Percentiles rank a stretch among this genome's conserved stretches.
phyloP scores from a whole-genome alignment of 2,797 vertebrate species.

The Psittacula derbiana region DNA sequence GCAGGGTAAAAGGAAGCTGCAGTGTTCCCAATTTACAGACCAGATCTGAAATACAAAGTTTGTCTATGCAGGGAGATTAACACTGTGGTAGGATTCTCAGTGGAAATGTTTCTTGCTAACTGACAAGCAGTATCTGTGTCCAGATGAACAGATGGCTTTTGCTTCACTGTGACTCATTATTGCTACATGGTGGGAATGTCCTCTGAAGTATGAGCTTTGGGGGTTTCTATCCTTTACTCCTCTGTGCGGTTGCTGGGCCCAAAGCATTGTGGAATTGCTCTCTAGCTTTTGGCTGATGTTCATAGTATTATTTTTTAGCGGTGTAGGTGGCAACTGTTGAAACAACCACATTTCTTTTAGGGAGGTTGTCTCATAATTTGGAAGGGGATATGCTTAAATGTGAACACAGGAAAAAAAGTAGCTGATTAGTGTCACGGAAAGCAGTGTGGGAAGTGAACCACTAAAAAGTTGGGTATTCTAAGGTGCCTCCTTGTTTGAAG shows the following conservation, averaged over 20 bases:
- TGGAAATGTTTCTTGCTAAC: conserved; percentile 30
- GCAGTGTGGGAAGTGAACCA: not conserved
- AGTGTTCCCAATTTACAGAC: not conserved
- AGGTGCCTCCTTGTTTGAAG: not conserved
- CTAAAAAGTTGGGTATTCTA: not conserved
- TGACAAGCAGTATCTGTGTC: conserved; percentile 37
- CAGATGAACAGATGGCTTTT: conserved; percentile 60
- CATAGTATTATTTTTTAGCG: not conserved
- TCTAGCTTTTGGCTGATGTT: not conserved
- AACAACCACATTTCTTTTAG: conserved; percentile 1
- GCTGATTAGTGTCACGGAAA: not conserved
- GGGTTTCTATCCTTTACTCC: conserved; percentile 7
- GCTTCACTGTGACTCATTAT: conserved; percentile 34
- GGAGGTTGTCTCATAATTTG: not conserved
- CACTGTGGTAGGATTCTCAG: not conserved
- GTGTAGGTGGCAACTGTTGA: conserved; percentile 1
- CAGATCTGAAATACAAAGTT: not conserved
- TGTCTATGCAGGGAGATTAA: not conserved
- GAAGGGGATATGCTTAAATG: not conserved
- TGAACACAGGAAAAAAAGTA: not conserved
- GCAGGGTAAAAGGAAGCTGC: not conserved
- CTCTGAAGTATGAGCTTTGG: conserved; percentile 19
- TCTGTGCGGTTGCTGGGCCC: not conserved
- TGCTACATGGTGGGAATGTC: conserved; percentile 25
- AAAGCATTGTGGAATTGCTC: not conserved